Conservation (phyloP, 2,888 invertebrate species). For the Cetonia aurata region DNA sequence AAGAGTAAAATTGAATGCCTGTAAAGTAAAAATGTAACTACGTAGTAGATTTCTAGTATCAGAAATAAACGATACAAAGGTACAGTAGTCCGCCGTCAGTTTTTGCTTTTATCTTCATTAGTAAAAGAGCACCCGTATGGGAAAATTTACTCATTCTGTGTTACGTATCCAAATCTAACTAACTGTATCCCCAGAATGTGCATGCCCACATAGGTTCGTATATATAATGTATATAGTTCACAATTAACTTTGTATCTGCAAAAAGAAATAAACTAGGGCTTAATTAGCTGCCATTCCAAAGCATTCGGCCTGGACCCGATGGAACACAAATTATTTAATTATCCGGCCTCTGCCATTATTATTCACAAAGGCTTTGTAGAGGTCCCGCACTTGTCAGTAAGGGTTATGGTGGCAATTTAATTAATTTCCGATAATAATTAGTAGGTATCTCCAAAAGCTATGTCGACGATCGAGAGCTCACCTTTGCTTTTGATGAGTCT, state of each 20-base stretch:
- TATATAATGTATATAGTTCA: too few relatives aligned
- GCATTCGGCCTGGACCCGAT: constrained; percentile 1
- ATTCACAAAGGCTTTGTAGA: constrained; percentile 25
- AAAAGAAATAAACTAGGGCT: constrained; percentile 18
- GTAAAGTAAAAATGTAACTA: too few relatives aligned
- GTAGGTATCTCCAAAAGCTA: constrained; percentile 16
- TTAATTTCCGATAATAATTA: constrained; percentile 28
- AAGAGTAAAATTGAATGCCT: too few relatives aligned
- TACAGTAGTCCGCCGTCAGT: too few relatives aligned
- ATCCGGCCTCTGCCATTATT: constrained; percentile 19
- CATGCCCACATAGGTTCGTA: too few relatives aligned
- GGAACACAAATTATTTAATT: constrained; percentile 27
- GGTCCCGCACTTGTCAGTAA: constrained; percentile 10
- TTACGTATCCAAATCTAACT: too few relatives aligned
- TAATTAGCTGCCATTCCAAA: constrained; percentile 18
- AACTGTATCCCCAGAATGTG: too few relatives aligned
- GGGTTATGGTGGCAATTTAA: constrained; percentile 27
- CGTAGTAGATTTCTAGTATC: too few relatives aligned
- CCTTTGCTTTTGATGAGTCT: not conserved
- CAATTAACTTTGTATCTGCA: not conserved
- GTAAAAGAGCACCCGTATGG: too few relatives aligned
- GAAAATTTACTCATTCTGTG: too few relatives aligned
- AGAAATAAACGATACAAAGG: too few relatives aligned
- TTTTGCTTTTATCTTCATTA: too few relatives aligned
- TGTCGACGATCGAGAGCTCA: not conserved